Evolutionary conservation across 1,140 invertebrate genomes (phyloP).

Genomic region (Mamestra configurata): DNA sequence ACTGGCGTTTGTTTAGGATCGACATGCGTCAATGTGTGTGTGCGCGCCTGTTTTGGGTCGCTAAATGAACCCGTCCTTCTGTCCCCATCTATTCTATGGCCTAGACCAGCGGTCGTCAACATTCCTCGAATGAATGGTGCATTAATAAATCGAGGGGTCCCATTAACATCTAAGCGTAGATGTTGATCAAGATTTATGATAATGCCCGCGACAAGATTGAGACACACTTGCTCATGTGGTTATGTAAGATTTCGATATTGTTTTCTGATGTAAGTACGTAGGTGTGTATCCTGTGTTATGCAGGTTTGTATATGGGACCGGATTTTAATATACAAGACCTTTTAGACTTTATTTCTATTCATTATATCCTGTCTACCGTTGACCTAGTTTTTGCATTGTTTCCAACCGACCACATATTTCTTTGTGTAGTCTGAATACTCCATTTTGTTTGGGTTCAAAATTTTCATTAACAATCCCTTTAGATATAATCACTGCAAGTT

Average conservation of each 20-base stretch:
- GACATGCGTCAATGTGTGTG: background rate
- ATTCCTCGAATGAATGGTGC: constrained; percentile 66
- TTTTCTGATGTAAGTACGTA: constrained; percentile 33
- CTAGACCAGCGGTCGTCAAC: constrained; percentile 51
- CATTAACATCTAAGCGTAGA: constrained; percentile 83
- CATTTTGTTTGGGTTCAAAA: too few relatives aligned
- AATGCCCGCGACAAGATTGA: constrained; percentile 77
- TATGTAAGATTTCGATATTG: constrained; percentile 46
- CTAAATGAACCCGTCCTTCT: background rate
- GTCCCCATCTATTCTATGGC: background rate
- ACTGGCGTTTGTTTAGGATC: too few relatives aligned
- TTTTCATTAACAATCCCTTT: too few relatives aligned
- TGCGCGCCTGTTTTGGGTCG: background rate
- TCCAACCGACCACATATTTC: too few relatives aligned
- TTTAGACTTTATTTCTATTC: background rate
- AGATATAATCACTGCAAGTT: too few relatives aligned
- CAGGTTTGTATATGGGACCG: background rate
- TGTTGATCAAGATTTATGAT: constrained; percentile 85
- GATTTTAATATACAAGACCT: background rate
- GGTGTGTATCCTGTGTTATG: background rate
- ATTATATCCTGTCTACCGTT: background rate
- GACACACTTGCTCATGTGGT: constrained; percentile 64
- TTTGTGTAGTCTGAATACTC: too few relatives aligned
- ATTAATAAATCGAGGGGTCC: constrained; percentile 79
- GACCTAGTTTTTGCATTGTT: background rate